Evolutionary conservation across 2,888 invertebrate species (phyloP), one percentile per base, ranked within the genome.

Genomic region (Calameuta pallipes): DNA sequence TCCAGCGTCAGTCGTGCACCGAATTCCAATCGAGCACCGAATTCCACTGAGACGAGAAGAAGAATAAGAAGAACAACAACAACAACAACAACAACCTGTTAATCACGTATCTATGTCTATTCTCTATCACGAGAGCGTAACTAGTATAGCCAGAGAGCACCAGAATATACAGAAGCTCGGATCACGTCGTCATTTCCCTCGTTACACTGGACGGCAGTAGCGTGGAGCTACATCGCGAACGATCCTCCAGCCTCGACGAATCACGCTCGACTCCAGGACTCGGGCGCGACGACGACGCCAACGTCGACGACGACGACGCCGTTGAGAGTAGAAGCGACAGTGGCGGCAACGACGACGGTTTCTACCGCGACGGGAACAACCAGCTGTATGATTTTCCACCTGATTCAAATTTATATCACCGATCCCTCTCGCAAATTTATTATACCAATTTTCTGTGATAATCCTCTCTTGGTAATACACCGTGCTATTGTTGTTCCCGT

Each of bases 61-160:
- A 35, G 35, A 36, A 3, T 2, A 36, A 35, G 35, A 4, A 70
- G 12, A 33, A 70, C 30, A 70, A 70, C 15, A n/a, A 75, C 73
- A 15, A 37, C 76, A 74, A 68, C 73, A 81, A 79, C 82, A 80
- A 80, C 83, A 83, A 83, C 83, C 83, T 83, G 83, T 83, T 83
- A 82, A 83, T 83, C 82, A 81, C 80, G 69, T 35, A 74, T 74
- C 75, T 56, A 56, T 56, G 23, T 56, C 56, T 56, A 56, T 56
- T 23, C 6, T 56, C 56, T 56, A 56, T 56, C 56, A 56, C 56
- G 9, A 56, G 56, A 56, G 56, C 23, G 56, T 23, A 56, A 23
- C 23, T 56, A 56, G 56, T 56, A 56, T 56, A 56, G 56, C 56
- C 56, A 56, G 23, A 9, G 56, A 56, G 56, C 56, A 56, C 56